Evolutionary conservation across 2,888 invertebrate species (phyloP).

Genomic region (Eristalis intricaria): DNA sequence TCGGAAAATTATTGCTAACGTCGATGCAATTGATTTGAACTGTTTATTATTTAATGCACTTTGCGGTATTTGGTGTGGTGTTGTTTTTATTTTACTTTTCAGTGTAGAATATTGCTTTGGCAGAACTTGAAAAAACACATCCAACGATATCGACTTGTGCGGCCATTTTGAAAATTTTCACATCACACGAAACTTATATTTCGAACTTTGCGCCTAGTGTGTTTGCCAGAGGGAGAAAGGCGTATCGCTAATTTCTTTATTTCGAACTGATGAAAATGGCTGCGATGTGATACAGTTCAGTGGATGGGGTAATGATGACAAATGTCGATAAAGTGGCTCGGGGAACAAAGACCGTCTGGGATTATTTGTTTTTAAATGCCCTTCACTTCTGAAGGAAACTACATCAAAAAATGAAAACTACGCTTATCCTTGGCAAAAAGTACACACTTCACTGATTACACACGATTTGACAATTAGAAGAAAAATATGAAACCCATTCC

Average conservation of each 20-base stretch:
- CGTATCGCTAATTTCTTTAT: not conserved
- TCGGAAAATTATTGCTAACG: not conserved
- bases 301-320: not conserved
- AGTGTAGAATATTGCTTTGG: conserved; percentile 39
- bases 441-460: no score
- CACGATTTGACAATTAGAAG: no score
- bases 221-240: conserved; percentile 22
- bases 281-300: conserved; percentile 24
- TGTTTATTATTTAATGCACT: conserved; percentile 23
- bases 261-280: conserved; percentile 33
- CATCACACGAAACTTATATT: conserved; percentile 44
- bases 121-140: conserved; percentile 54
- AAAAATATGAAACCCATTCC: not conserved
- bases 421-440: no score
- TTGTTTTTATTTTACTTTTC: conserved; percentile 48
- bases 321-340: not conserved
- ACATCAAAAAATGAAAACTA: no score
- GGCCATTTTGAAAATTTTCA: conserved; percentile 64
- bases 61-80: conserved; percentile 2
- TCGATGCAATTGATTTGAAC: not conserved
- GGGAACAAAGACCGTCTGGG: not conserved
- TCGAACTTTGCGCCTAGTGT: conserved; percentile 30
- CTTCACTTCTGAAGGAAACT: no score
- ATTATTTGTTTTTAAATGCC: no score
- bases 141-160: conserved; percentile 65